Base-by-base conservation (phyloP, 2,888 invertebrate genomes). In the Saturnia pavonia region DNA sequence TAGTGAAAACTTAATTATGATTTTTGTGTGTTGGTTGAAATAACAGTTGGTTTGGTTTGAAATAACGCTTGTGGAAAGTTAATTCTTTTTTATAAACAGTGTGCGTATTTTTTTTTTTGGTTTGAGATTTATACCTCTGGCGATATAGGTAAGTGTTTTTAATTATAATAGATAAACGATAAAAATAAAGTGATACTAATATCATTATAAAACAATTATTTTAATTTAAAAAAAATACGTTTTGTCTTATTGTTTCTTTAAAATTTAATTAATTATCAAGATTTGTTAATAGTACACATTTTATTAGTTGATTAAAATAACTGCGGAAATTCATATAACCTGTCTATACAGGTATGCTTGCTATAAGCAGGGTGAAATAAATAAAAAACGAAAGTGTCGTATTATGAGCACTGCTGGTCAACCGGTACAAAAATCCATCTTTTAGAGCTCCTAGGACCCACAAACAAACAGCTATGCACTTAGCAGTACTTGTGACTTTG, bases 371-470 rank as follows among this genome's bases (percentile, higher is more conserved):
- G 71, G 82, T 79, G 80, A 75, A 76, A 54, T 74, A 74, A 48
- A 12, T 74, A 78, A 70, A 77, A 27, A 11, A 57, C 57, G 73
- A 73, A n/a, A 77, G 74, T 75, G 67, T n/a, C 22, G 54, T 80
- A 82, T 80, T 81, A 83, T 85, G 84, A 85, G 80, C 82, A 84
- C 83, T 84, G 84, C 79, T 79, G 72, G 75, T 76, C 80, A 78
- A 85, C 86, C 84, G 80, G 79, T 81, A 85, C 81, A 84, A 89
- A 86, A 81, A 80, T 92, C 95, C 95, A 96, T 97, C 97, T 97
- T 97, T 97, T 95, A 97, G 96, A 95, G 97, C 97, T 96, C 97
- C 97, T 95, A 97, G 97, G 94, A 97, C 97, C 97, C 97, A 97
- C 94, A 97, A 96, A 94, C 97, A 97, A 95, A 97, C 97, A 95